phyloP scores from a whole-genome alignment of 2,888 invertebrate genomes.

The Leucophenga montana region DNA sequence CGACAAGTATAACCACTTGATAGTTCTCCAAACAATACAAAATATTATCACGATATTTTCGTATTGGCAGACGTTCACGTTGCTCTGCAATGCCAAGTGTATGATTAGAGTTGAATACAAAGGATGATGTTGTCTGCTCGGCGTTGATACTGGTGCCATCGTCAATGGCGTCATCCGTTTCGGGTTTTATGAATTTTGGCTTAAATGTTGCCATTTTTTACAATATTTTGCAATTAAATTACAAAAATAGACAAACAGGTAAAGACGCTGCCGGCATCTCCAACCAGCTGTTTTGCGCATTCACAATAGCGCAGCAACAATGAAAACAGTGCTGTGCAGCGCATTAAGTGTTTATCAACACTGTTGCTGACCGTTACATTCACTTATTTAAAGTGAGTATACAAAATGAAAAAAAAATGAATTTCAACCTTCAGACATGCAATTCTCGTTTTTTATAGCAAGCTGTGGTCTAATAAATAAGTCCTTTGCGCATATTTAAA shows the following conservation, averaged over 20 bases:
- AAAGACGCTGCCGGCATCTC: background rate
- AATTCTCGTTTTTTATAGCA: too few relatives aligned
- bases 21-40: slow-evolving; percentile 91
- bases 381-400: too few relatives aligned
- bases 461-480: too few relatives aligned
- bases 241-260: background rate
- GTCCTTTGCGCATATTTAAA: too few relatives aligned
- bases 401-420: too few relatives aligned
- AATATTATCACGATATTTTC: slow-evolving; percentile 88
- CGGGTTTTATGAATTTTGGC: slow-evolving; percentile 56
- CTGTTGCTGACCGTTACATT: too few relatives aligned
- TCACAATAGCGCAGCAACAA: background rate
- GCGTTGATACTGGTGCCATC: slow-evolving; percentile 53
- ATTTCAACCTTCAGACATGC: too few relatives aligned
- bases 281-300: slow-evolving; percentile 8
- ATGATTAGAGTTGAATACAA: slow-evolving; percentile 89
- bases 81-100: slow-evolving; percentile 89
- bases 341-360: too few relatives aligned
- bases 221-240: background rate
- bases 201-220: slow-evolving; percentile 53
- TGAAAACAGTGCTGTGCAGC: background rate
- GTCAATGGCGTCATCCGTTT: slow-evolving; percentile 65
- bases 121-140: slow-evolving; percentile 74
- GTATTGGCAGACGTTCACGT: slow-evolving; percentile 89
- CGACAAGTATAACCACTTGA: slow-evolving; percentile 90